Evolutionary conservation across 2,113 vertebrate species (phyloP).

Genomic region (Lamprologus sp.): DNA sequence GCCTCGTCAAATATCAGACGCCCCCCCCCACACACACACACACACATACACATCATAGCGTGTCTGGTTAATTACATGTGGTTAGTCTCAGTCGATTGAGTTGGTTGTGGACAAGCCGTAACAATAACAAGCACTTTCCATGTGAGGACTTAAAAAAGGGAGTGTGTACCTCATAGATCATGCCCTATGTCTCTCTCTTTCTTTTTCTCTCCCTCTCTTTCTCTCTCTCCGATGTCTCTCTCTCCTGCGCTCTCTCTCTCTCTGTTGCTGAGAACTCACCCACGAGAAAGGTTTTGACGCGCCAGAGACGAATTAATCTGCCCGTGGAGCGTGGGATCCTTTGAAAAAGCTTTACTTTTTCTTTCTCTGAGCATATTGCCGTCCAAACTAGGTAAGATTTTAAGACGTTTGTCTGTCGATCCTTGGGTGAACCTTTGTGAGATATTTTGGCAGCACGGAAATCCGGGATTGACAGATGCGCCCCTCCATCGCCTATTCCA

Average conservation of each 20-base stretch:
- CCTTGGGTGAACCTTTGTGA: background rate
- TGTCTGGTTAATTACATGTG: background rate
- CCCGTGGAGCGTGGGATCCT: background rate
- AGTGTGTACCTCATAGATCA: background rate
- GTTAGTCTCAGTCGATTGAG: background rate
- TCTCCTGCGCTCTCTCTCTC: background rate
- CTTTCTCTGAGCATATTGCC: background rate
- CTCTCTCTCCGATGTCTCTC: background rate
- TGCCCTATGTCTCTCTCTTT: background rate
- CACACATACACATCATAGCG: background rate
- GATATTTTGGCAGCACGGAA: slow-evolving; percentile 11
- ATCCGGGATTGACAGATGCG: slow-evolving; percentile 6
- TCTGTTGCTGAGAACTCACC: slow-evolving; percentile 10
- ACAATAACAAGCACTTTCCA: background rate
- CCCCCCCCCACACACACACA: background rate
- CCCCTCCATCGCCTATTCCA: slow-evolving; percentile 16
- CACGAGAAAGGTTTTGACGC: slow-evolving; percentile 13
- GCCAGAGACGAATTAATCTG: background rate
- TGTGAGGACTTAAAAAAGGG: background rate
- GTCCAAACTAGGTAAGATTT: background rate
- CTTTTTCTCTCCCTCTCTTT: background rate
- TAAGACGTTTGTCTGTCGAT: background rate
- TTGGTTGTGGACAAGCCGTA: background rate
- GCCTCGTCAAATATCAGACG: slow-evolving; percentile 13
- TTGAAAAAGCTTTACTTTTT: slow-evolving; percentile 1